Percentiles rank a stretch among this genome's conserved stretches.
These are phyloP conservation scores for Poeciliopsis turneri DNA, from an alignment of 2,797 vertebrate genomes.

Conservation along the genomic window DNA sequence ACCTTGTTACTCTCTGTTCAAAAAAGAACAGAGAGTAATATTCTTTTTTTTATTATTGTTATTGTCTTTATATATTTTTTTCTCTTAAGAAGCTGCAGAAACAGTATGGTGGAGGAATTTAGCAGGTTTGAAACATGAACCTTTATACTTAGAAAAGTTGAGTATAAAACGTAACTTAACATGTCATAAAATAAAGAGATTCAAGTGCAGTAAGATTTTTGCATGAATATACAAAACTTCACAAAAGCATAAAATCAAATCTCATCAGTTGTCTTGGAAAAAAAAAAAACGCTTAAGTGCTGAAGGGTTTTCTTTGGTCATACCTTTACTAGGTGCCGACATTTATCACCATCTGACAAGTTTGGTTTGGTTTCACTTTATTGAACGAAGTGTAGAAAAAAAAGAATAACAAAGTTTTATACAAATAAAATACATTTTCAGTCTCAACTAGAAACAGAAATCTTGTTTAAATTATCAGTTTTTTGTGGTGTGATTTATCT, in stretches of 20 bases:
- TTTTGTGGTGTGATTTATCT: not conserved
- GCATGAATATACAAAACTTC: conserved; percentile 99
- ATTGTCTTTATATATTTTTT: not conserved
- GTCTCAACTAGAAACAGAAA: not conserved
- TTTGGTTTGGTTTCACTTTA: too few relatives aligned
- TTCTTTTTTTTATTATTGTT: not conserved
- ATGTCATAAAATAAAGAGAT: conserved; percentile 91
- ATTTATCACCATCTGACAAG: not conserved
- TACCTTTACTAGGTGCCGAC: not conserved
- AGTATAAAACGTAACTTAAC: conserved; percentile 2
- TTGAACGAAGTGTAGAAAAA: too few relatives aligned
- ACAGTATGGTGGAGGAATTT: not conserved
- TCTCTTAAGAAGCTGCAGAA: not conserved
- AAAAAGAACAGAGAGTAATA: not conserved
- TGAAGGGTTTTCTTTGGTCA: conserved; percentile 37
- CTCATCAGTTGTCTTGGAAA: conserved; percentile 89
- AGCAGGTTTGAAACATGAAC: not conserved
- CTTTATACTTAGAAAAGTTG: not conserved
- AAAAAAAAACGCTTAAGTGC: conserved; percentile 92
- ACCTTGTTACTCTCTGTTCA: not conserved
- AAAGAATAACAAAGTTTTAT: too few relatives aligned
- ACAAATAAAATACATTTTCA: too few relatives aligned
- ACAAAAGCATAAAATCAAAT: conserved; percentile 99
- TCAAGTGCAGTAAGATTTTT: conserved; percentile 99
- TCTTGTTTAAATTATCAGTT: not conserved